Evolutionary conservation across 23 tunicate species (phyloP), one percentile per base, ranked within the genome.

Genomic region (Diplosoma virens): DNA sequence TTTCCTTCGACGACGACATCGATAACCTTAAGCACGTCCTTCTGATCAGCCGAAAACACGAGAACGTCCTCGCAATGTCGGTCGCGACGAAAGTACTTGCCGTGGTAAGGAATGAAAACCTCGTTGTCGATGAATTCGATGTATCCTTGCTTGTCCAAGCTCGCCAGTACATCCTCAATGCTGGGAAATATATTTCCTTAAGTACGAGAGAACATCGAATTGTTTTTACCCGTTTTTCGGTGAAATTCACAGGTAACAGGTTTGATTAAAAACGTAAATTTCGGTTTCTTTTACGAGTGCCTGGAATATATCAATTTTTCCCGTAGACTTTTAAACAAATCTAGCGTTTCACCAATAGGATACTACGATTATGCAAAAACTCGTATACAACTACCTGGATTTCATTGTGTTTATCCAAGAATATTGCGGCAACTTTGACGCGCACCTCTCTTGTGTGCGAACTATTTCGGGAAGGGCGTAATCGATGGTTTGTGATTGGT

Each of bases 401-500:
- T 92, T 86, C 28, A 76, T 32, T 16, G 97, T 92, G 79, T 92
- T 92, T 11, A 92, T 84, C 97, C 97, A 92, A 0, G 88, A 63
- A 58, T 89, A 87, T 60, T 92, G 97, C 24, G 97, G 97, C 34
- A 92, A 61, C 37, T 69, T 37, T 2, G 88, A 66, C 9, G 97
- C 97, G 59, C 81, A 76, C 77, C 81, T 85, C 58, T 92, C 97
- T 32, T 92, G 92, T 31, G 85, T 71, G 14, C 88, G 68, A 11
- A 92, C 87, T 0, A 61, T 28, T 34, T 92, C 92, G 4, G 97
- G 97, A 21, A 92, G 81, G 14, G 81, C 64, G 63, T 80, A 92
- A 70, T 92, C 97, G 54, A 92, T 92, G 23, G 97, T 67, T 20
- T 68, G 84, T 1, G 97, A 92, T 52, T 92, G 97, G 63, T 92